Evolutionary conservation across 2,113 vertebrate genomes (phyloP).

Genomic region (Camelus bactrianus): DNA sequence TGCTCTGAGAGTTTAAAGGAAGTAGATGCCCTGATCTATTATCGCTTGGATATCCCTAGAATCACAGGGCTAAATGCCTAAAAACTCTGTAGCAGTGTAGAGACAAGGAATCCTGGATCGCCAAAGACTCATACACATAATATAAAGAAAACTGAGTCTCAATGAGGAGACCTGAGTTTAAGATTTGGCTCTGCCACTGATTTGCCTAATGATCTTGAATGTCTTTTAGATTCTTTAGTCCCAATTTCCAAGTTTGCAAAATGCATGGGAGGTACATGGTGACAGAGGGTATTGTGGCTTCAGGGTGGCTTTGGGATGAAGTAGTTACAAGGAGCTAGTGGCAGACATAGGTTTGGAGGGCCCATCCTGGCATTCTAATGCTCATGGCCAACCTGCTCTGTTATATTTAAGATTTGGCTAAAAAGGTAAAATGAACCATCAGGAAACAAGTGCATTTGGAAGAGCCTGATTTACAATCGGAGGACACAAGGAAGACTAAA

Average conservation of each 20-base stretch:
- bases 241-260: background rate
- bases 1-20: background rate
- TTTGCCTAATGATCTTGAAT: background rate
- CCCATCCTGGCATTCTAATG: background rate
- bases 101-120: background rate
- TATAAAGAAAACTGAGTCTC: background rate
- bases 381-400: background rate
- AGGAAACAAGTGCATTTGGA: background rate
- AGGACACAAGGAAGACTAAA: background rate
- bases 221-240: background rate
- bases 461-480: background rate
- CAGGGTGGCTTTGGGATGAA: background rate
- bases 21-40: background rate
- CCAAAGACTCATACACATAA: background rate
- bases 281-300: background rate
- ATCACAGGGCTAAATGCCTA: background rate
- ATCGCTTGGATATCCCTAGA: background rate
- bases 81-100: background rate
- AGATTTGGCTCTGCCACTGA: background rate
- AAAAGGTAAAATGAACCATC: background rate
- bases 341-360: background rate
- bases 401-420: background rate
- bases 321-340: background rate
- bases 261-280: background rate
- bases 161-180: background rate